Percentiles rank a stretch among this genome's conserved stretches.
Evolutionary conservation across 35 echinoderm and acorn worm species (phyloP).

Genomic region (Lytechinus variegatus): DNA sequence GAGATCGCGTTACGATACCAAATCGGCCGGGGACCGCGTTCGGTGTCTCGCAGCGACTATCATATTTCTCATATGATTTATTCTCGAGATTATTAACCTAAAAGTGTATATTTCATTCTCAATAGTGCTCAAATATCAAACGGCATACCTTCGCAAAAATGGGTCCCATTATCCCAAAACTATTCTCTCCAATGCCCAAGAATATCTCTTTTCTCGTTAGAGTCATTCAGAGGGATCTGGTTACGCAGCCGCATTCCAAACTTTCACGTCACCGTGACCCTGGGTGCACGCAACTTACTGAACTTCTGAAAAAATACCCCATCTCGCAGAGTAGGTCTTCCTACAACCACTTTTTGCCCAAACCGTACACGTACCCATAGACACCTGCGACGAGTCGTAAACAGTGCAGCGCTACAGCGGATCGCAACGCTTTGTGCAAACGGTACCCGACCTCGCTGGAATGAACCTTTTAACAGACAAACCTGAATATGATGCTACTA

Average conservation of each 20-base stretch:
- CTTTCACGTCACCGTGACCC: background rate
- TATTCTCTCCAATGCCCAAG: background rate
- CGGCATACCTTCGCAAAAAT: constrained; percentile 48
- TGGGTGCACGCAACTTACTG: background rate
- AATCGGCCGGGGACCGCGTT: constrained; percentile 41
- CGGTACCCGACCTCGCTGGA: background rate
- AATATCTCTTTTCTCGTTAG: constrained; percentile 45
- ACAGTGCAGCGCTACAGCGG: background rate
- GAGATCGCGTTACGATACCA: constrained; percentile 44
- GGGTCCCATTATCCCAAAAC: constrained; percentile 47
- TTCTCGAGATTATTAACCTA: constrained; percentile 56
- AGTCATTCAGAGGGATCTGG: constrained; percentile 32
- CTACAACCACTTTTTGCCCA: background rate
- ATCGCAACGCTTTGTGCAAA: background rate
- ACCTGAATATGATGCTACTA: constrained; percentile 23
- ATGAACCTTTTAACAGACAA: background rate
- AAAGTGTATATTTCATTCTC: constrained; percentile 55
- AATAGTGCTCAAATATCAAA: constrained; percentile 48
- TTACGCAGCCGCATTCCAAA: background rate
- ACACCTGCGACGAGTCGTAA: background rate
- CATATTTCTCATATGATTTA: constrained; percentile 46
- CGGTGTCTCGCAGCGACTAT: constrained; percentile 48
- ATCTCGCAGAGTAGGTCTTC: background rate
- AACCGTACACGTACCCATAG: background rate
- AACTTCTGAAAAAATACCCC: background rate